Conservation (phyloP, 1,140 invertebrate genomes). For the Phortica variegata region DNA sequence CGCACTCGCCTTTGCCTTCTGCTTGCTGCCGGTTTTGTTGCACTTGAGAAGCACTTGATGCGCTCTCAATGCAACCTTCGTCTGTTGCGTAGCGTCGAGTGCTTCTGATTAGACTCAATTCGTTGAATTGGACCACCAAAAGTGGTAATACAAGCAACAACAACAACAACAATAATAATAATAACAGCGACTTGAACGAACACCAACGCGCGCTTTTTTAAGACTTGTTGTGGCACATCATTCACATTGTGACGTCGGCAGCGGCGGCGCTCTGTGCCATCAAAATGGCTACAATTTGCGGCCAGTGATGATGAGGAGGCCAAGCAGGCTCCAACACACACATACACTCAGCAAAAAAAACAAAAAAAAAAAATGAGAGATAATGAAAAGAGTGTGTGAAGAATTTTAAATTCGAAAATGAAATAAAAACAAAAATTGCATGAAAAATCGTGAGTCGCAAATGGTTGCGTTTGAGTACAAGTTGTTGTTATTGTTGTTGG, state of each 20-base stretch:
- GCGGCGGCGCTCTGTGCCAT: conserved; percentile 6
- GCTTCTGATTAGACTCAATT: conserved; percentile 55
- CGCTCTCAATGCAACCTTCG: too few relatives aligned
- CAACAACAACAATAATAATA: too few relatives aligned
- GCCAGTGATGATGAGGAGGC: too few relatives aligned
- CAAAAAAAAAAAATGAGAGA: conserved; percentile 14
- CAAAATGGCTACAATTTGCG: too few relatives aligned
- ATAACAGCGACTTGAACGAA: too few relatives aligned
- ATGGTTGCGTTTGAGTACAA: conserved; percentile 33
- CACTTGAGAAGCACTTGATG: conserved; percentile 53
- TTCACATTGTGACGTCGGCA: conserved; percentile 31
- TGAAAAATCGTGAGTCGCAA: conserved; percentile 54
- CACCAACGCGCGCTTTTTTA: too few relatives aligned
- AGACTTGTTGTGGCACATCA: too few relatives aligned
- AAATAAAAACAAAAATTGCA: conserved; percentile 53
- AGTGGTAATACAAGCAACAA: too few relatives aligned
- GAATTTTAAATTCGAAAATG: conserved; percentile 46
- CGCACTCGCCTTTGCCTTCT: too few relatives aligned
- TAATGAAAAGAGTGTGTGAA: conserved; percentile 55
- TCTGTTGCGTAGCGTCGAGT: too few relatives aligned
- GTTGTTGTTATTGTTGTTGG: conserved; percentile 15
- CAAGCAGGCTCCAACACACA: conserved; percentile 21
- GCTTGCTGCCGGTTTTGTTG: too few relatives aligned
- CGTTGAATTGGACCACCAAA: conserved; percentile 52
- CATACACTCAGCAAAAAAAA: conserved; percentile 9